A percentile compares a stretch with the other conserved stretches of the same genome.
Conservation (phyloP, 1,140 invertebrate species). For the Phortica variegata region DNA sequence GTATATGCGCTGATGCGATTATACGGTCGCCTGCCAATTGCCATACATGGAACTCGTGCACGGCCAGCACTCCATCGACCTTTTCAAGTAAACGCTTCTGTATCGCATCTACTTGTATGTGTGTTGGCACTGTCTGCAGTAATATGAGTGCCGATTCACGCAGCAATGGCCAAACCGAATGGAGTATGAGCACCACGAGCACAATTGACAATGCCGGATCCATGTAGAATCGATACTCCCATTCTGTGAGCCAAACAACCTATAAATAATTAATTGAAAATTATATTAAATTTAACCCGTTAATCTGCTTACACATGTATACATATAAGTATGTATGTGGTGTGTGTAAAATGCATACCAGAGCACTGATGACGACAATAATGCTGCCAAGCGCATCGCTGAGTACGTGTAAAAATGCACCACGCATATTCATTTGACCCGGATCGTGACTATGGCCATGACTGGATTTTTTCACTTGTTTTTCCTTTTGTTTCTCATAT, state of each 20-base stretch:
- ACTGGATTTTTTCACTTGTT: conserved; percentile 42
- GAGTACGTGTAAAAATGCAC: conserved; percentile 95
- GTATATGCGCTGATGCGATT: conserved; percentile 90
- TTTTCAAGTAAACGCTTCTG: conserved; percentile 80
- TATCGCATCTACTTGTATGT: conserved; percentile 85
- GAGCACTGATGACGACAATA: conserved; percentile 92
- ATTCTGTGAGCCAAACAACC: conserved; percentile 84
- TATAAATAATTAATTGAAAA: background rate
- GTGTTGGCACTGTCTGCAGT: conserved; percentile 88
- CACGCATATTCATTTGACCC: conserved; percentile 94
- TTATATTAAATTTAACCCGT: conserved; percentile 4
- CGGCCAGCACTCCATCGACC: conserved; percentile 86
- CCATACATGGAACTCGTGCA: conserved; percentile 95
- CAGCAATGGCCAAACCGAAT: conserved; percentile 83
- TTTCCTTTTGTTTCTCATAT: conserved; percentile 51
- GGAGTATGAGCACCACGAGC: conserved; percentile 76
- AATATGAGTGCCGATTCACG: conserved; percentile 86
- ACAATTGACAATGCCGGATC: conserved; percentile 90
- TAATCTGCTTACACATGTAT: too few relatives aligned
- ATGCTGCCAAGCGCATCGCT: conserved; percentile 96
- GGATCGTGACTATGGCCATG: conserved; percentile 66
- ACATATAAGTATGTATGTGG: background rate
- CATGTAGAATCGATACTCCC: conserved; percentile 81
- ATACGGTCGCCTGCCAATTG: conserved; percentile 89
- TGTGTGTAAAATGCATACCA: conserved; percentile 61